Percentiles rank a stretch among this genome's conserved stretches.
phyloP scores from a whole-genome alignment of 2,113 vertebrate species.

The Helogale parvula region DNA sequence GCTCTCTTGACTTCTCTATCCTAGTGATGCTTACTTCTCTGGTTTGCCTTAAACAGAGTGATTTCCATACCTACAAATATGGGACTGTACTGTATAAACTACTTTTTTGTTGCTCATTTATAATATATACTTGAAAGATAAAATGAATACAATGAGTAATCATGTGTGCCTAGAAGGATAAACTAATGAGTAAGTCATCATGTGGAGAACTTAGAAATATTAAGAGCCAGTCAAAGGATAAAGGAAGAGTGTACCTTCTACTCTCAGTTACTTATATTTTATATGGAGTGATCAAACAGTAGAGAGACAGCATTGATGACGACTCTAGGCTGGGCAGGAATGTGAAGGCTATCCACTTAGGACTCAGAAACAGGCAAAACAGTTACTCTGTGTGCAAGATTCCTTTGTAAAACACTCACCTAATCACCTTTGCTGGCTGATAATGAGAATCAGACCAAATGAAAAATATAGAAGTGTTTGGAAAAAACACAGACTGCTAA shows the following conservation, averaged over 20 bases:
- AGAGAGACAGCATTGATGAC: background rate
- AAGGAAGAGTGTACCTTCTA: background rate
- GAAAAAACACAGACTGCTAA: background rate
- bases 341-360: background rate
- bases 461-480: background rate
- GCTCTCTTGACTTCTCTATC: background rate
- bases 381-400: too few species aligned
- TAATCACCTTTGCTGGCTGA: background rate
- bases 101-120: background rate
- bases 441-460: background rate
- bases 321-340: accelerated
- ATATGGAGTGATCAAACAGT: background rate
- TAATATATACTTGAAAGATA: background rate
- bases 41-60: background rate
- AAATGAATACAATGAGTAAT: background rate
- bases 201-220: background rate
- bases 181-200: background rate
- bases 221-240: background rate
- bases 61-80: background rate
- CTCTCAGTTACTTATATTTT: background rate
- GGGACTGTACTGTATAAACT: background rate
- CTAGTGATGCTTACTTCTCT: background rate
- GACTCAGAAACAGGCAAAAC: too few species aligned
- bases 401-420: background rate
- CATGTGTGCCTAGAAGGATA: background rate